Conservation (phyloP, 1,140 invertebrate genomes). For the Elymnias hypermnestra region DNA sequence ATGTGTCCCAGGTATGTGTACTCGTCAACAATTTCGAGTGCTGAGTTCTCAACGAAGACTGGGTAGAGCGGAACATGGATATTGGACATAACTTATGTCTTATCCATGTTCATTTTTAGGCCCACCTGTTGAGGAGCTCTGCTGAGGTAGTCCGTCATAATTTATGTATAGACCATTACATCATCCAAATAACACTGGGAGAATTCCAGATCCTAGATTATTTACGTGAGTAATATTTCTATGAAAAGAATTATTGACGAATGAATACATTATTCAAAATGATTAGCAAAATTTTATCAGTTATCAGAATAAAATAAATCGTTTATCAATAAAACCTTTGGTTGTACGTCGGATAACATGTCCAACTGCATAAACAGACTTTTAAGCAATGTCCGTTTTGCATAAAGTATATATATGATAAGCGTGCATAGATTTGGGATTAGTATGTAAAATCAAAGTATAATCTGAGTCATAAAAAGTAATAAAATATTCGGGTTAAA, state of each 20-base stretch:
- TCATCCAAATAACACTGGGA: not conserved
- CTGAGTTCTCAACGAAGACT: no score
- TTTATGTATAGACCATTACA: no score
- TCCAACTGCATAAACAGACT: not conserved
- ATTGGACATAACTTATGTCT: no score
- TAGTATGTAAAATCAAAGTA: not conserved
- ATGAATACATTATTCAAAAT: not conserved
- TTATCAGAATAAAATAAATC: not conserved
- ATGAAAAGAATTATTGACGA: not conserved
- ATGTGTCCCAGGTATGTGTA: no score
- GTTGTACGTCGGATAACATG: not conserved
- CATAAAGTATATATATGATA: not conserved
- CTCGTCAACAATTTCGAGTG: no score
- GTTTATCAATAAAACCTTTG: not conserved
- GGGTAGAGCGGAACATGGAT: no score
- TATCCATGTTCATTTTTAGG: no score
- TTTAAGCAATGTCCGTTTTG: not conserved
- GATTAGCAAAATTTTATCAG: not conserved
- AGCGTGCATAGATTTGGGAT: not conserved
- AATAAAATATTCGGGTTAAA: not conserved
- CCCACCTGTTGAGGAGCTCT: no score
- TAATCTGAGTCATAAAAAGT: not conserved
- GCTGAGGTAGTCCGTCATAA: no score
- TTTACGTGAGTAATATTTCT: not conserved
- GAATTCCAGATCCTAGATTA: not conserved